These are phyloP conservation scores for Mesoclemmys tuberculata DNA, from an alignment of 2,113 vertebrate species.

Conservation along the genomic window DNA sequence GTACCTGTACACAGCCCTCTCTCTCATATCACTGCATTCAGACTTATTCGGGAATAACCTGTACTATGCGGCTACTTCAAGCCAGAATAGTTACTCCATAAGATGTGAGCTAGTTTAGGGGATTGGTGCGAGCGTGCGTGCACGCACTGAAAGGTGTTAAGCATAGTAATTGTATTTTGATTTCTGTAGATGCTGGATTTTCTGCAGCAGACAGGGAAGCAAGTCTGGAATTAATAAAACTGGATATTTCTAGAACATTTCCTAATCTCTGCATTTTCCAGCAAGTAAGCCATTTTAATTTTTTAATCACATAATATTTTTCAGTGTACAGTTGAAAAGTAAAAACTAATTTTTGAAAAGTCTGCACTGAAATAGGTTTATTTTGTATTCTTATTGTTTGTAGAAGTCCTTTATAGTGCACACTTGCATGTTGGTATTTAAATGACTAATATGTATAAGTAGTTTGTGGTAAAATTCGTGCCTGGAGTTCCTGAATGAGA, in stretches of 20 bases:
- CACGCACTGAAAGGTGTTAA: neutral
- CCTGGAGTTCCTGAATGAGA: neutral
- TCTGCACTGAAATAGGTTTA: neutral
- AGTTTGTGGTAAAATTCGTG: neutral
- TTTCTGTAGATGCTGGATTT: constrained; percentile 83
- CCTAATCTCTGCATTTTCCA: constrained; percentile 97
- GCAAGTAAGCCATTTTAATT: constrained; percentile 82
- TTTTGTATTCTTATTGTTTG: neutral
- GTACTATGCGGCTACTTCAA: neutral
- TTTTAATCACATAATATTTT: neutral
- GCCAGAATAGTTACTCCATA: neutral
- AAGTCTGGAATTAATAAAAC: constrained; percentile 95
- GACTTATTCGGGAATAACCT: neutral
- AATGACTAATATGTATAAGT: neutral
- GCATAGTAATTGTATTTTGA: neutral
- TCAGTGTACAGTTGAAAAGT: neutral
- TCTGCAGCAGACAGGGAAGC: constrained; percentile 91
- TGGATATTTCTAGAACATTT: constrained; percentile 97
- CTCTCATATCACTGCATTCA: fast-evolving
- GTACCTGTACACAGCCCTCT: neutral
- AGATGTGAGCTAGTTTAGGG: neutral
- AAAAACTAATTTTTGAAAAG: neutral
- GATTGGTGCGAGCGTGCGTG: neutral
- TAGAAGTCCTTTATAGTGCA: neutral
- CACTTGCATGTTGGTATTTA: neutral